phyloP scores from a whole-genome alignment of 2,888 invertebrate genomes.

The Melanargia galathea region DNA sequence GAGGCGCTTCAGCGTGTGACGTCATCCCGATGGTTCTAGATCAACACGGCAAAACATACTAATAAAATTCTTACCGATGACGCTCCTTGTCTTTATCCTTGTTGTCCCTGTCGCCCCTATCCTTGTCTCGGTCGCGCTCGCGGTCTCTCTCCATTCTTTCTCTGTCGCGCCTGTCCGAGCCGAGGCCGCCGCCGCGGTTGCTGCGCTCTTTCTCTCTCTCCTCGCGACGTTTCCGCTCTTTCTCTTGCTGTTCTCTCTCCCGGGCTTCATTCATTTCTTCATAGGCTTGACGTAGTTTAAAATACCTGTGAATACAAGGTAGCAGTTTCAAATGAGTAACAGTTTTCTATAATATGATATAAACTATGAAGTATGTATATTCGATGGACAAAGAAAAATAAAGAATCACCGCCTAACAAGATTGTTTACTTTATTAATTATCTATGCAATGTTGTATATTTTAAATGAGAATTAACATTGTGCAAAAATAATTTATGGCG shows the following conservation, averaged over 20 bases:
- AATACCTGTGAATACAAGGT: constrained; percentile 70
- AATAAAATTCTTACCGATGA: constrained; percentile 43
- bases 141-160: constrained; percentile 73
- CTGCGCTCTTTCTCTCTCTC: constrained; percentile 70
- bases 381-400: too few relatives aligned
- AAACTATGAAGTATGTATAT: too few relatives aligned
- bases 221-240: constrained; percentile 72
- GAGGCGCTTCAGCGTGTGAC: too few relatives aligned
- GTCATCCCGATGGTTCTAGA: too few relatives aligned
- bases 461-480: too few relatives aligned
- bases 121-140: constrained; percentile 61
- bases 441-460: too few relatives aligned
- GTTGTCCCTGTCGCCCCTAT: constrained; percentile 46
- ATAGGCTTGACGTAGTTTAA: constrained; percentile 86
- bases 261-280: constrained; percentile 85
- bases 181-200: constrained; percentile 63
- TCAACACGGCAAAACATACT: background rate
- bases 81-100: constrained; percentile 48
- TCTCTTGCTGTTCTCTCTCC: constrained; percentile 84
- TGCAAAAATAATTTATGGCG: too few relatives aligned
- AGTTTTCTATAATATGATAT: too few relatives aligned
- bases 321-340: background rate
- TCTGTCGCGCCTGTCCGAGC: constrained; percentile 69
- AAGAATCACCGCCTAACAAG: too few relatives aligned
- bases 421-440: too few relatives aligned